Percentiles rank a stretch among this genome's conserved stretches.
phyloP scores from a whole-genome alignment of 2,888 invertebrate species.

The Brenthis ino region DNA sequence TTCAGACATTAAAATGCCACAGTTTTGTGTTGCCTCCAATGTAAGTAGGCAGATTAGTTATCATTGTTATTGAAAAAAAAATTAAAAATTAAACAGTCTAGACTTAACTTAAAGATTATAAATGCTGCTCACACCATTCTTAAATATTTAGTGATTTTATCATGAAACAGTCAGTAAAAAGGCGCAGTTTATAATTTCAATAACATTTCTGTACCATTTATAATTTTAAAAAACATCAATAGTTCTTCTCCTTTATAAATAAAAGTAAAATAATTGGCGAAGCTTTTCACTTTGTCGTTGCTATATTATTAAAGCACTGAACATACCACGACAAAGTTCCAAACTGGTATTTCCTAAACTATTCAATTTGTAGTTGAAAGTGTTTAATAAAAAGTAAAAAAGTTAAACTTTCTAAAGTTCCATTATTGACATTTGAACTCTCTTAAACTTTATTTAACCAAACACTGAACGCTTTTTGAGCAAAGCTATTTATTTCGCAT shows the following conservation, averaged over 20 bases:
- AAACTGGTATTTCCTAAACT: slow-evolving; percentile 13
- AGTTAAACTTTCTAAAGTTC: slow-evolving; percentile 4
- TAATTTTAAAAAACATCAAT: too few relatives aligned
- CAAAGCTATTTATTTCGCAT: background rate
- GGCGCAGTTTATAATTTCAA: too few relatives aligned
- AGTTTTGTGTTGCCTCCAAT: too few relatives aligned
- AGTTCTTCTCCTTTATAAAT: background rate
- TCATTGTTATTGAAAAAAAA: too few relatives aligned
- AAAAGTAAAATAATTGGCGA: background rate
- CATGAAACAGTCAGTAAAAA: too few relatives aligned
- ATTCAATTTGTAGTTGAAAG: slow-evolving; percentile 21
- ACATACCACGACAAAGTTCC: slow-evolving; percentile 2
- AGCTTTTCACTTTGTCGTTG: background rate
- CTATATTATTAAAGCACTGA: slow-evolving; percentile 1
- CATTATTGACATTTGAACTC: slow-evolving; percentile 17
- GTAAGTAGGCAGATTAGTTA: too few relatives aligned
- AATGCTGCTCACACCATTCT: too few relatives aligned
- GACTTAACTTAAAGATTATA: too few relatives aligned
- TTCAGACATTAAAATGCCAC: too few relatives aligned
- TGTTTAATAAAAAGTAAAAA: slow-evolving; percentile 17
- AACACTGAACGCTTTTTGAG: slow-evolving; percentile 1
- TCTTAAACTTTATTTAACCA: slow-evolving; percentile 14
- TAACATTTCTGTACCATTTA: too few relatives aligned
- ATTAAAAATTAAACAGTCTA: too few relatives aligned
- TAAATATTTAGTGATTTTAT: too few relatives aligned